phyloP scores from a whole-genome alignment of 2,888 invertebrate genomes.

The Dasysyrphus tricinctus region DNA sequence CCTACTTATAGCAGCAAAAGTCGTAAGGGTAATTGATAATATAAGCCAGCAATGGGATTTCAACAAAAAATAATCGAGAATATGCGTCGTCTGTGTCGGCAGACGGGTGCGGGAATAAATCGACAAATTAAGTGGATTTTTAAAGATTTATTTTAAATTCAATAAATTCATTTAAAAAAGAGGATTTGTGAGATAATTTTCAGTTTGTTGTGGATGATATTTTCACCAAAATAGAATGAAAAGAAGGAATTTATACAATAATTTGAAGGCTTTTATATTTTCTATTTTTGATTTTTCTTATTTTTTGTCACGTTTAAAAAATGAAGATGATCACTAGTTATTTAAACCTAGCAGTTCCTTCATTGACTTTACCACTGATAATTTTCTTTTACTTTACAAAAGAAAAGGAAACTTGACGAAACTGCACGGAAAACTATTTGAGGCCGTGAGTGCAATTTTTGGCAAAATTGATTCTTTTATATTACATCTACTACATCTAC shows the following conservation, averaged over 20 bases:
- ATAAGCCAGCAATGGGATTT: constrained; percentile 30
- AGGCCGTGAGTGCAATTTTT: too few relatives aligned
- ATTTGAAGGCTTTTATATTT: not conserved
- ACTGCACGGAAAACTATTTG: too few relatives aligned
- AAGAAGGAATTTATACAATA: not conserved
- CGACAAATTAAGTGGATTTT: constrained; percentile 22
- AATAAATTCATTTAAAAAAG: constrained; percentile 1
- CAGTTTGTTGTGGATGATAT: not conserved
- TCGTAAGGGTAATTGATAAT: constrained; percentile 36
- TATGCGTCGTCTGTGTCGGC: not conserved
- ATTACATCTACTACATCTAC: too few relatives aligned
- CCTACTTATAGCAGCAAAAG: constrained; percentile 10
- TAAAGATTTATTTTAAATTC: constrained; percentile 18
- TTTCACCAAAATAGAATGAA: not conserved
- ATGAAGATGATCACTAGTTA: too few relatives aligned
- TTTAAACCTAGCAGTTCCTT: too few relatives aligned
- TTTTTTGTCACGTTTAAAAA: too few relatives aligned
- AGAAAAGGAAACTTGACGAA: too few relatives aligned
- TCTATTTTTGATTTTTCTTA: too few relatives aligned
- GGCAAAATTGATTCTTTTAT: too few relatives aligned
- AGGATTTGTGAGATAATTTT: not conserved
- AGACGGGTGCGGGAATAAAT: not conserved
- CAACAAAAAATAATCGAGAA: not conserved
- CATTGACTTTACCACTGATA: too few relatives aligned
- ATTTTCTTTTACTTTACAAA: too few relatives aligned